A percentile compares a stretch with the other conserved stretches of the same genome.
phyloP scores from a whole-genome alignment of 2,888 invertebrate species.

The Zygothrica quintamaculata region DNA sequence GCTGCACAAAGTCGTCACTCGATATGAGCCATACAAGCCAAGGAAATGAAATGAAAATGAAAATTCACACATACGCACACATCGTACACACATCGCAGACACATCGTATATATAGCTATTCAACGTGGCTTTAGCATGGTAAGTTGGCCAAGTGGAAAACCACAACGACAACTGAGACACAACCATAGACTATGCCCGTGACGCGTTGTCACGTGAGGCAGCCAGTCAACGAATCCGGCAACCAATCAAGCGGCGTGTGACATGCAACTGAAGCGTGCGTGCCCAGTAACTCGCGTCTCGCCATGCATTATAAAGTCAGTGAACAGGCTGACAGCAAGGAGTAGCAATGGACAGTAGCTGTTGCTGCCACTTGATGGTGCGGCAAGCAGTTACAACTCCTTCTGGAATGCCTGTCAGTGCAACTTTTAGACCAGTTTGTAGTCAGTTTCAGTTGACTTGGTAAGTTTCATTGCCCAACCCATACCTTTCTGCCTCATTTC shows the following conservation, averaged over 20 bases:
- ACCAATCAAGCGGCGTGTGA: slow-evolving; percentile 78
- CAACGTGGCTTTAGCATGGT: too few relatives aligned
- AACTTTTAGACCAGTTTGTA: slow-evolving; percentile 43
- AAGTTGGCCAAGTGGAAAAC: slow-evolving; percentile 32
- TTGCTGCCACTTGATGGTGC: neutral
- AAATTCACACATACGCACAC: slow-evolving; percentile 50
- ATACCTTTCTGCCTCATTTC: too few relatives aligned
- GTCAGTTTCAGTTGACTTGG: slow-evolving; percentile 26
- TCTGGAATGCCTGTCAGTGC: slow-evolving; percentile 23
- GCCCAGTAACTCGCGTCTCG: slow-evolving; percentile 46
- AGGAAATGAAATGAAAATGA: slow-evolving; percentile 76
- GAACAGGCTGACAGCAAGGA: slow-evolving; percentile 29
- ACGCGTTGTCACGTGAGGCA: slow-evolving; percentile 52
- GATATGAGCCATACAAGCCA: slow-evolving; percentile 29
- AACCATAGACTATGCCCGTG: slow-evolving; percentile 47
- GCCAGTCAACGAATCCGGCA: slow-evolving; percentile 73
- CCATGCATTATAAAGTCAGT: slow-evolving; percentile 57
- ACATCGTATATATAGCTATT: too few relatives aligned
- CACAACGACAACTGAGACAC: slow-evolving; percentile 15
- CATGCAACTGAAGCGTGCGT: slow-evolving; percentile 76
- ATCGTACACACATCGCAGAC: neutral
- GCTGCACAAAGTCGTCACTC: slow-evolving; percentile 53
- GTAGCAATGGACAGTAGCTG: neutral
- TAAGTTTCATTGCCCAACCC: slow-evolving; percentile 33
- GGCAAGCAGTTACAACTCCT: slow-evolving; percentile 4